Evolutionary conservation across 2,888 invertebrate species (phyloP).

Genomic region (Apamea sordens): DNA sequence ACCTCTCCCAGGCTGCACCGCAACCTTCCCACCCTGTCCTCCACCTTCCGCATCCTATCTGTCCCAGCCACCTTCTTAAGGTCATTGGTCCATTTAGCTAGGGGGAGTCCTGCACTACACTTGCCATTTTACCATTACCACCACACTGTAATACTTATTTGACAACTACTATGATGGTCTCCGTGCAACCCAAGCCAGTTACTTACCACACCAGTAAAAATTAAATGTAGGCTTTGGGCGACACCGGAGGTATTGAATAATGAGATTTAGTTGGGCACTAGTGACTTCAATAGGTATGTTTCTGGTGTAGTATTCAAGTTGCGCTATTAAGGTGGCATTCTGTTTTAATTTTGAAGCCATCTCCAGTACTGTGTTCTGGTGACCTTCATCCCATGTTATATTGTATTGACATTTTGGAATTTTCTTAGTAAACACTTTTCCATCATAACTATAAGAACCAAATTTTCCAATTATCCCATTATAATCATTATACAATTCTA

Average conservation of each 20-base stretch:
- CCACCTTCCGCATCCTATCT: too few relatives aligned
- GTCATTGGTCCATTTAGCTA: too few relatives aligned
- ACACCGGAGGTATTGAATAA: constrained; percentile 44
- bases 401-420: background rate
- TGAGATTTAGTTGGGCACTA: constrained; percentile 48
- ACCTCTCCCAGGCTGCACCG: too few relatives aligned
- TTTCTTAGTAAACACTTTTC: background rate
- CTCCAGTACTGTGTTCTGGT: background rate
- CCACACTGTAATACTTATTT: background rate
- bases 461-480: background rate
- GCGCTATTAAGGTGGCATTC: constrained; percentile 39
- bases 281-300: constrained; percentile 60
- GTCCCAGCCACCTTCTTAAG: too few relatives aligned
- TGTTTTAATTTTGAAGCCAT: constrained; percentile 38
- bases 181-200: background rate
- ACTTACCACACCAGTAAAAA: background rate
- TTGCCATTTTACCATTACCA: too few relatives aligned
- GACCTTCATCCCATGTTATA: background rate
- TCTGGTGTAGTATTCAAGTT: constrained; percentile 60
- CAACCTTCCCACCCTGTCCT: too few relatives aligned
- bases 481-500: background rate
- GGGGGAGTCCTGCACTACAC: too few relatives aligned
- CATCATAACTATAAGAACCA: background rate
- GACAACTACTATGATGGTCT: background rate
- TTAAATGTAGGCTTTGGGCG: fast-evolving